Conservation (phyloP, 2,113 vertebrate species). For the Alligator sinensis region DNA sequence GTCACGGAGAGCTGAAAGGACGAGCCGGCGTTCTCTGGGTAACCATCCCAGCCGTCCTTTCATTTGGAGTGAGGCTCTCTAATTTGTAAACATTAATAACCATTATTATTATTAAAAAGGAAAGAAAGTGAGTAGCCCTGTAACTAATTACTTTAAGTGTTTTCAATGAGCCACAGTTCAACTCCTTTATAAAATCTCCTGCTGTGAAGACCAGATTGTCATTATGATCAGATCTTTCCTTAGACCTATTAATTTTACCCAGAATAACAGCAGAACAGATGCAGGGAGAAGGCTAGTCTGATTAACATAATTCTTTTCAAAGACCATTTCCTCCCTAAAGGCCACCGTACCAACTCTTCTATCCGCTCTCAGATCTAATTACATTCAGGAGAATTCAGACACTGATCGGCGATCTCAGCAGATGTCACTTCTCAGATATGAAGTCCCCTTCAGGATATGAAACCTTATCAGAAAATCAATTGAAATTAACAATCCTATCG, state of each 20-base stretch:
- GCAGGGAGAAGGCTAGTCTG: slow-evolving; percentile 79
- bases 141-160: slow-evolving; percentile 84
- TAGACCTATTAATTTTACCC: slow-evolving; percentile 81
- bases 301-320: slow-evolving; percentile 76
- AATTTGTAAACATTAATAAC: slow-evolving; percentile 85
- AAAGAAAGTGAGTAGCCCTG: slow-evolving; percentile 79
- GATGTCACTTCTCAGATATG: slow-evolving; percentile 69
- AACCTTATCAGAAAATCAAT: slow-evolving; percentile 58
- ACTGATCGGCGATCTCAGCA: slow-evolving; percentile 59
- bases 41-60: slow-evolving; percentile 27
- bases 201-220: slow-evolving; percentile 81
- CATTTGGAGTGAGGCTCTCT: slow-evolving; percentile 59
- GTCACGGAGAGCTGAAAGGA: rapidly evolving
- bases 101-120: slow-evolving; percentile 80
- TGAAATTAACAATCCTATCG: slow-evolving; percentile 54
- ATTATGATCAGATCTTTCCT: slow-evolving; percentile 79
- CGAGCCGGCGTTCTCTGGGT: not conserved
- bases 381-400: slow-evolving; percentile 65
- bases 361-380: slow-evolving; percentile 72
- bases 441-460: slow-evolving; percentile 71
- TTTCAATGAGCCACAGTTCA: slow-evolving; percentile 79
- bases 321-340: slow-evolving; percentile 75
- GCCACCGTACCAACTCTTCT: slow-evolving; percentile 71
- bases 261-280: slow-evolving; percentile 81
- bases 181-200: slow-evolving; percentile 78